phyloP scores from a whole-genome alignment of 1,140 invertebrate species.

The Capitella teleta region DNA sequence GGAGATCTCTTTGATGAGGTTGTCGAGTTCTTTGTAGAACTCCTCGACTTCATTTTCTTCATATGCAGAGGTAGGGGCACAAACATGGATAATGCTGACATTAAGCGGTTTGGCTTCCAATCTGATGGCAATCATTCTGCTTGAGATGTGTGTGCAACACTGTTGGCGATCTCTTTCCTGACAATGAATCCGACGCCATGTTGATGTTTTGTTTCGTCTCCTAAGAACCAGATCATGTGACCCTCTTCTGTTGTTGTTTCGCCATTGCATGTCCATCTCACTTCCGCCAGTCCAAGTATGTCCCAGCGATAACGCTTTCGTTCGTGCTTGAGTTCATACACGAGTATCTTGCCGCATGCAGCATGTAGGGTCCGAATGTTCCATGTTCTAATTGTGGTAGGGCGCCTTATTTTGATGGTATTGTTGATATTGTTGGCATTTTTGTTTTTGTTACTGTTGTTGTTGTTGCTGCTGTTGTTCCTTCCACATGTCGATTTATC shows the following conservation, averaged over 20 bases:
- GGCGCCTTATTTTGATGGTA: no score
- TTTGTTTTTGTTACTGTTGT: no score
- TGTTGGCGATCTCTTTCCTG: neutral
- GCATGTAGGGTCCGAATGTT: conserved; percentile 10
- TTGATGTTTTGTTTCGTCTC: neutral
- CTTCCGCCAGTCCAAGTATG: conserved; percentile 7
- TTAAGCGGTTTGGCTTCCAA: conserved; percentile 4
- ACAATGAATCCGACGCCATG: neutral
- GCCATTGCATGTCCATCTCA: neutral
- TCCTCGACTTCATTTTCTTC: conserved; percentile 3
- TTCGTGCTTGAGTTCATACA: conserved; percentile 5
- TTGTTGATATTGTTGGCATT: no score
- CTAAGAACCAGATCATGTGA: neutral
- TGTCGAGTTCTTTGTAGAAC: conserved; percentile 2
- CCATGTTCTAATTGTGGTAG: no score
- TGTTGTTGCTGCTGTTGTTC: no score
- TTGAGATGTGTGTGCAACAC: neutral
- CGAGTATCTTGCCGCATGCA: neutral
- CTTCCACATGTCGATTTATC: no score
- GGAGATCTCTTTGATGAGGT: neutral
- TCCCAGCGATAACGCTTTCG: conserved; percentile 6
- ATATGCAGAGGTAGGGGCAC: conserved; percentile 6
- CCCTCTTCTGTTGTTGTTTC: conserved; percentile 3
- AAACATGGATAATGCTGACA: conserved; percentile 10
- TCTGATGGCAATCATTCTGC: neutral